These are phyloP conservation scores for Myotis yumanensis DNA, from an alignment of 2,113 vertebrate genomes.

Conservation along the genomic window DNA sequence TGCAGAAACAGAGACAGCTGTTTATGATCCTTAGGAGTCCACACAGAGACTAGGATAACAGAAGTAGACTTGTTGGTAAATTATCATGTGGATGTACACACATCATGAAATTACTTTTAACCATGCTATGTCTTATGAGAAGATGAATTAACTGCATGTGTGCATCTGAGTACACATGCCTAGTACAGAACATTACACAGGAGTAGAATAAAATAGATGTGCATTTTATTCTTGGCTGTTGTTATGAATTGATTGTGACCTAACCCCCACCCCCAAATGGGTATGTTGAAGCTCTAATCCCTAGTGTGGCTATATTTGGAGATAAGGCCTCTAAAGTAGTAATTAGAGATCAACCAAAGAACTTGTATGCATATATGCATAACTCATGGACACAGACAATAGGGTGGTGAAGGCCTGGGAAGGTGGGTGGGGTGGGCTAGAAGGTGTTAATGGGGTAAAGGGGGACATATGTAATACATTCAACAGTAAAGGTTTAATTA, in stretches of 20 bases:
- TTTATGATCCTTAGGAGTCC: background rate
- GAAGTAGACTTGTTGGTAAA: background rate
- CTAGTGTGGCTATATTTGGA: background rate
- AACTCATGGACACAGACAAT: too few species aligned
- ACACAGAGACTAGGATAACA: background rate
- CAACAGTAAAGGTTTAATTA: too few species aligned
- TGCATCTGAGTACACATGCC: background rate
- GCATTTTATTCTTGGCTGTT: background rate
- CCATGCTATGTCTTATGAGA: background rate
- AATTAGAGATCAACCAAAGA: background rate
- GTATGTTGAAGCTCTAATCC: background rate
- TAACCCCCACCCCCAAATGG: rapidly evolving
- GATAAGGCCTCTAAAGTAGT: background rate
- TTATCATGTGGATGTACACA: background rate
- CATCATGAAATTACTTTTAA: background rate
- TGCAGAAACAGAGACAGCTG: conserved; percentile 4
- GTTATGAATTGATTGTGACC: background rate
- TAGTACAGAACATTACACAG: background rate
- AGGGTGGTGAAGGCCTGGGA: too few species aligned
- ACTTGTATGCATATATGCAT: too few species aligned
- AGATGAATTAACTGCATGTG: background rate
- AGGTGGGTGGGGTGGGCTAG: too few species aligned
- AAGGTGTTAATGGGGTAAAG: too few species aligned
- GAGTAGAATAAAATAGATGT: background rate
- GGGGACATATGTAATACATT: too few species aligned